Conservation (phyloP, 2,888 invertebrate species). For the Seira ritae region DNA sequence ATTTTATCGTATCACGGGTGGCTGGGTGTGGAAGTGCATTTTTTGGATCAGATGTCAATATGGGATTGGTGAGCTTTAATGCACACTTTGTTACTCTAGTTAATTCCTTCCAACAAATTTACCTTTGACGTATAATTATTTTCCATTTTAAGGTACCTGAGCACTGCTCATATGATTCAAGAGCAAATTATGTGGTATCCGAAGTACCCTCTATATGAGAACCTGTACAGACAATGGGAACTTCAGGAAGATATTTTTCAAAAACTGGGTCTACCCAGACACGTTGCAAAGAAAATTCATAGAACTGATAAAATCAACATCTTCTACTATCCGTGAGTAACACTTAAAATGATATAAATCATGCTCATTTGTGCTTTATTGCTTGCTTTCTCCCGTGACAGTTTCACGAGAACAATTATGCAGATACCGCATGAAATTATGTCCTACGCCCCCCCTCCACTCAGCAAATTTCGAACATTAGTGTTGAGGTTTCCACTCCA, state of each 20-base stretch:
- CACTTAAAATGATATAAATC: no score
- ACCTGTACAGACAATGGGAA: conserved; percentile 58
- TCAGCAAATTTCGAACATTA: no score
- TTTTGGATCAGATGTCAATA: conserved; percentile 61
- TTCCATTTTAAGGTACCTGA: conserved; percentile 54
- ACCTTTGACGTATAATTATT: no score
- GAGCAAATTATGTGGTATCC: conserved; percentile 61
- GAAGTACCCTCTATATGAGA: conserved; percentile 60
- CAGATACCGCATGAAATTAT: no score
- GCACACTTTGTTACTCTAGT: neutral
- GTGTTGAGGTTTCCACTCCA: no score
- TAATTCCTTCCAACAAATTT: neutral
- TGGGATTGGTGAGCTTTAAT: conserved; percentile 53
- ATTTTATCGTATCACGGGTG: conserved; percentile 40
- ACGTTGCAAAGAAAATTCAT: conserved; percentile 46
- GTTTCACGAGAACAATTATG: no score
- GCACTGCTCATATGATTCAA: conserved; percentile 59
- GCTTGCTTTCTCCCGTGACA: no score
- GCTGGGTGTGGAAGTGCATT: conserved; percentile 54
- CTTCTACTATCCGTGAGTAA: conserved; percentile 57
- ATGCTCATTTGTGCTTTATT: no score
- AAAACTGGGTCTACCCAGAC: conserved; percentile 37
- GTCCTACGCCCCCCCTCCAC: no score
- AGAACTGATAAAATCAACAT: conserved; percentile 55
- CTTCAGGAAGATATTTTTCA: conserved; percentile 59